Evolutionary conservation across 2,113 vertebrate species (phyloP).

Genomic region (Callionymus lyra): DNA sequence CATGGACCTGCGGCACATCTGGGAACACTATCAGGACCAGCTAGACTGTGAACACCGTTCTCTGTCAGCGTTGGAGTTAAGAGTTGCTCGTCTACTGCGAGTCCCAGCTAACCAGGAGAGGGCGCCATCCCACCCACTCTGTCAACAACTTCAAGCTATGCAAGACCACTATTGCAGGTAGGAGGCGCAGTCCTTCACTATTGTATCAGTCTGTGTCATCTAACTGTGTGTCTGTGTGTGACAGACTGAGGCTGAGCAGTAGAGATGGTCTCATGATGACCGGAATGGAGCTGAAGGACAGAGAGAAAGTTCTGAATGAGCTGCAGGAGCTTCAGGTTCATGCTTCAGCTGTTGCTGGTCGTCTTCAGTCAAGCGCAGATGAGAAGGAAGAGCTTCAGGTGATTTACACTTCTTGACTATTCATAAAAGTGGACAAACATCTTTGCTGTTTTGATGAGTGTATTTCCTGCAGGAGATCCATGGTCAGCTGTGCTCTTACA

Average conservation of each 20-base stretch:
- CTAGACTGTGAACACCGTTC: slow-evolving; percentile 75
- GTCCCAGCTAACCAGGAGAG: slow-evolving; percentile 51
- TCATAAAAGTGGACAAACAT: neutral
- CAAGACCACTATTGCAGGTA: slow-evolving; percentile 73
- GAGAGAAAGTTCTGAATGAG: slow-evolving; percentile 67
- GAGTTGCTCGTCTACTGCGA: slow-evolving; percentile 62
- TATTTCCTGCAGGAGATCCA: slow-evolving; percentile 70
- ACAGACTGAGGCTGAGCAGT: slow-evolving; percentile 46
- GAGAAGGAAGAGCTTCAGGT: too few relatives aligned
- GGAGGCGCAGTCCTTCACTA: slow-evolving; percentile 16
- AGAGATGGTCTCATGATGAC: slow-evolving; percentile 56
- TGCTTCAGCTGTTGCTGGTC: slow-evolving; percentile 46
- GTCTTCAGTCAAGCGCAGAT: too few relatives aligned
- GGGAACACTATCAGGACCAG: slow-evolving; percentile 69
- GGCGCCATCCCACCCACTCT: slow-evolving; percentile 50
- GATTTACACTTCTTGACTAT: neutral
- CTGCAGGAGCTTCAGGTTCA: slow-evolving; percentile 63
- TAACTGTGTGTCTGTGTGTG: neutral
- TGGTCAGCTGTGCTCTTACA: slow-evolving; percentile 66
- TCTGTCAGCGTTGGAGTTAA: slow-evolving; percentile 72
- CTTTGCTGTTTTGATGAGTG: neutral
- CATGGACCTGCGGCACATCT: slow-evolving; percentile 62
- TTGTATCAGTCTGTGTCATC: neutral
- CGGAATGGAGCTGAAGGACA: slow-evolving; percentile 71
- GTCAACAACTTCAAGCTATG: slow-evolving; percentile 74